A percentile compares a stretch with the other conserved stretches of the same genome.
Conservation (phyloP, 2,797 vertebrate species). For the Pachyuromys duprasi region DNA sequence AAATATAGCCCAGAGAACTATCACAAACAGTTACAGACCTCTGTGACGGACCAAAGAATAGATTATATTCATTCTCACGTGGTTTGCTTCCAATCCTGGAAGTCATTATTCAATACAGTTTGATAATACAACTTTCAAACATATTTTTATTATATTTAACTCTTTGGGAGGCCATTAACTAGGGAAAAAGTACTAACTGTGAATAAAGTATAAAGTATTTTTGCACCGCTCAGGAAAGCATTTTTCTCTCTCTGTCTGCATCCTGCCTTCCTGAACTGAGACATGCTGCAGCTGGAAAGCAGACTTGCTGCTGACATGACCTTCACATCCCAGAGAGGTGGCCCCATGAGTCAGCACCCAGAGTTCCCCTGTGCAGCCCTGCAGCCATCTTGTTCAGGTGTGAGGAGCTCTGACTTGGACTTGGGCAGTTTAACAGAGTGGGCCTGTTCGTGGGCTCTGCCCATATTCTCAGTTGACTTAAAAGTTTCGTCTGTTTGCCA, state of each 20-base stretch:
- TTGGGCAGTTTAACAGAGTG: not conserved
- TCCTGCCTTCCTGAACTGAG: conserved; percentile 42
- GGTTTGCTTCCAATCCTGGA: conserved; percentile 34
- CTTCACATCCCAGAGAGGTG: conserved; percentile 46
- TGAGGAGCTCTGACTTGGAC: not conserved
- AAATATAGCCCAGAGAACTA: conserved; percentile 55
- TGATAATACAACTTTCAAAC: conserved; percentile 64
- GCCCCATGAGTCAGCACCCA: not conserved
- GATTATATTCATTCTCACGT: conserved; percentile 56
- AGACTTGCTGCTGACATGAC: not conserved
- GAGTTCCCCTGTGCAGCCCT: not conserved
- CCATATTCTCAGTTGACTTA: not conserved
- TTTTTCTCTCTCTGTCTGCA: not conserved
- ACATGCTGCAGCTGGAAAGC: conserved; percentile 54
- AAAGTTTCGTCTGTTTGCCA: not conserved
- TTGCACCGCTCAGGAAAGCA: conserved; percentile 19
- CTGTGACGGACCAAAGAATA: conserved; percentile 32
- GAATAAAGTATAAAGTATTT: conserved; percentile 54
- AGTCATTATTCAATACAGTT: conserved; percentile 62
- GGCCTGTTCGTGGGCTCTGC: not conserved
- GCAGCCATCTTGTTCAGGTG: not conserved
- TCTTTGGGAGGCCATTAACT: conserved; percentile 55
- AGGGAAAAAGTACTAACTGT: conserved; percentile 44
- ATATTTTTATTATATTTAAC: conserved; percentile 66
- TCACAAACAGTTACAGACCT: conserved; percentile 44